These are phyloP conservation scores for Mastigias papua DNA, from an alignment of 30 jellyfish, hydroid and myxozoan genomes.

Conservation along the genomic window DNA sequence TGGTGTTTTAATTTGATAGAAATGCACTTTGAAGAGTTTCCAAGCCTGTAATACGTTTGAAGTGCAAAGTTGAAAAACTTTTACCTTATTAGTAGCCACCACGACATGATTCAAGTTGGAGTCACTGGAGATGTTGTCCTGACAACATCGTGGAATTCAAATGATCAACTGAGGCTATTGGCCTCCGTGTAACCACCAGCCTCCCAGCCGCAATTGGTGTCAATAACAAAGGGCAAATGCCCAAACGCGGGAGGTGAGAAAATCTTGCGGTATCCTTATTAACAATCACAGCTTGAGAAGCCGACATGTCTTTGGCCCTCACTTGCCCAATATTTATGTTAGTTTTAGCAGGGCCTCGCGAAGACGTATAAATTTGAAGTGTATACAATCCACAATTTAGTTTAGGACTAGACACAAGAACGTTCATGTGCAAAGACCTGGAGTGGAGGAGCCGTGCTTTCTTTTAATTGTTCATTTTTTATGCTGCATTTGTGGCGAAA, in stretches of 20 bases:
- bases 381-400: background rate
- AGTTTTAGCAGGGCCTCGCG: conserved; percentile 29
- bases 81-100: no score
- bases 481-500: background rate
- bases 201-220: background rate
- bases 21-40: no score
- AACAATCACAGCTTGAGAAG: conserved; percentile 52
- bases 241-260: conserved; percentile 27
- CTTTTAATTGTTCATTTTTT: background rate
- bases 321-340: conserved; percentile 11
- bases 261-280: conserved; percentile 36
- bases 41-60: no score
- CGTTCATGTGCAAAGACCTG: background rate
- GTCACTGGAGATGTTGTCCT: background rate
- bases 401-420: background rate
- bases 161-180: background rate
- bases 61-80: no score
- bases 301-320: conserved; percentile 37
- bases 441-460: background rate
- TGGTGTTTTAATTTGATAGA: no score
- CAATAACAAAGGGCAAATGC: background rate
- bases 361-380: conserved; percentile 25
- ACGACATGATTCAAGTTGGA: no score
- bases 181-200: background rate
- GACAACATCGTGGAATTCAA: background rate